phyloP scores from a whole-genome alignment of 2,113 vertebrate genomes.

The Phrynosoma platyrhinos region DNA sequence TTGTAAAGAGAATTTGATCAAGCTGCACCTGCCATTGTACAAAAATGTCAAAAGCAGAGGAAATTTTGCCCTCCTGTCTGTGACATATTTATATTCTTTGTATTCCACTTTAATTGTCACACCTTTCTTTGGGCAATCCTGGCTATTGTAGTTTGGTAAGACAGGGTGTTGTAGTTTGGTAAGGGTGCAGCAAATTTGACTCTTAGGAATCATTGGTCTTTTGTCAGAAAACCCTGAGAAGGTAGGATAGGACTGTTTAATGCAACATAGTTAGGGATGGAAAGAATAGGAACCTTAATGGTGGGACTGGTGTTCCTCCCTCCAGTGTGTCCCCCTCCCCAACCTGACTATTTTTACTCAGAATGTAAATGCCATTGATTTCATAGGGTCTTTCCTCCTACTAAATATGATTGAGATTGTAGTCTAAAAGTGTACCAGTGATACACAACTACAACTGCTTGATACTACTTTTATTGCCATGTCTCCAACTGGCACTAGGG shows the following conservation, averaged over 20 bases:
- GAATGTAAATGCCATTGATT: background rate
- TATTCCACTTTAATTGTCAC: no score
- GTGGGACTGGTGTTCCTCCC: no score
- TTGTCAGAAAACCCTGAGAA: background rate
- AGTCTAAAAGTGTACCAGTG: no score
- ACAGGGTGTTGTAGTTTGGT: background rate
- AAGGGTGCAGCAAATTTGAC: background rate
- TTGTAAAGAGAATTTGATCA: background rate
- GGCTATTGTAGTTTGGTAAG: background rate
- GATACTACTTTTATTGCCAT: no score
- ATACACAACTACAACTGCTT: no score
- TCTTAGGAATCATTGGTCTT: background rate
- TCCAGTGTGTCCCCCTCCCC: no score
- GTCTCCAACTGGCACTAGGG: no score
- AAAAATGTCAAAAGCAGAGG: conserved; percentile 55
- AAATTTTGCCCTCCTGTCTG: background rate
- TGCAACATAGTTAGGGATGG: no score
- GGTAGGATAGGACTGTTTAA: background rate
- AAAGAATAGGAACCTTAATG: no score
- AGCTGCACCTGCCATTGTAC: conserved; percentile 16
- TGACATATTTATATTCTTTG: background rate
- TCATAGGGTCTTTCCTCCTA: background rate
- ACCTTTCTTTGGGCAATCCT: background rate
- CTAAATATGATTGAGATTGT: no score
- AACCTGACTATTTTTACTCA: background rate